Percentiles rank a stretch among this genome's conserved stretches.
phyloP scores from a whole-genome alignment of 2,888 invertebrate genomes.

The Crematogaster levior region DNA sequence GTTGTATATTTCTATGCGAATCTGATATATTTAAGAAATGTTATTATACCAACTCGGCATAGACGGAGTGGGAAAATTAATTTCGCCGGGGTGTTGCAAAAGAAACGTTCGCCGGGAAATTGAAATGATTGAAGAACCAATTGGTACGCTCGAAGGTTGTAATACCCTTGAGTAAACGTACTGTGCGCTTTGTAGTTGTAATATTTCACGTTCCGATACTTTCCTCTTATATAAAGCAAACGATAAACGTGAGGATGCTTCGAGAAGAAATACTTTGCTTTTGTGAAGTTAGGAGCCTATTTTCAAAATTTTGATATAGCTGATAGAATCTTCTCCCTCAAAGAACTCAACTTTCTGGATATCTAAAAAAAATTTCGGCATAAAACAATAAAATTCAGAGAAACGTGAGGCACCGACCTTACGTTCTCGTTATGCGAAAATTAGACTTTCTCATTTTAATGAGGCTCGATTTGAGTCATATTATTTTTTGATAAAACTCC shows the following conservation, averaged over 20 bases:
- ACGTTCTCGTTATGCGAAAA: neutral
- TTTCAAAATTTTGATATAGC: neutral
- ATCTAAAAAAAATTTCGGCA: neutral
- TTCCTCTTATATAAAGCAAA: slow-evolving; percentile 3
- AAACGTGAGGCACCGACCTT: neutral
- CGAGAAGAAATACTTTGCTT: slow-evolving; percentile 5
- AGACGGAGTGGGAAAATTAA: slow-evolving; percentile 35
- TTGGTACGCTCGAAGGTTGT: slow-evolving; percentile 29
- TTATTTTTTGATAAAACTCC: neutral
- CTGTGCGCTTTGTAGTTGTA: slow-evolving; percentile 26
- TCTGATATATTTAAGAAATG: slow-evolving; percentile 42
- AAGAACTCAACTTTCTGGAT: neutral
- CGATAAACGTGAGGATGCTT: slow-evolving; percentile 1
- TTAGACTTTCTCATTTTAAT: neutral
- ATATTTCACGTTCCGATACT: slow-evolving; percentile 34
- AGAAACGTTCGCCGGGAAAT: slow-evolving; percentile 33
- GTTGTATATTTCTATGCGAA: neutral
- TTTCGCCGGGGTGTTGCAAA: slow-evolving; percentile 5
- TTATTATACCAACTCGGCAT: neutral
- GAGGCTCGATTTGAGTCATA: neutral
- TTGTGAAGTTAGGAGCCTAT: neutral
- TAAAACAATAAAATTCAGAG: neutral
- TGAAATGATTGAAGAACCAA: slow-evolving; percentile 52
- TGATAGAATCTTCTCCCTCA: neutral
- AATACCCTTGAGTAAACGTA: slow-evolving; percentile 34